Evolutionary conservation across 1,140 invertebrate genomes (phyloP), one percentile per base, ranked within the genome.

Genomic region (Meloidogyne chitwoodi): DNA sequence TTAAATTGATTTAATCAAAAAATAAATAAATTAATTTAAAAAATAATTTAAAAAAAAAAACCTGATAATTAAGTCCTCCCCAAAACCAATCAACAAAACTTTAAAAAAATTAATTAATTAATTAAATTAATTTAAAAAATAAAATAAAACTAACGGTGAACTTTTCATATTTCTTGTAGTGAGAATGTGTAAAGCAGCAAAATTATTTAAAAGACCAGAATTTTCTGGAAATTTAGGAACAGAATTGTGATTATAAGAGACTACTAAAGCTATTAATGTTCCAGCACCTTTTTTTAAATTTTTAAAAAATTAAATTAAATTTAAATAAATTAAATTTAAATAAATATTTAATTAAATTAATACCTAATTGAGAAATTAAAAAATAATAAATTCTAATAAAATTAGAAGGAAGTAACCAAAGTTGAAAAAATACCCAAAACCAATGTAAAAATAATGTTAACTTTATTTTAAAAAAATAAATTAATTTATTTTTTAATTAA

Each of bases 111-210:
- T 24, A 22, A 61, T 19, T 1, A 61, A 11, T 62, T 63, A 69
- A 69, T 10, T 16, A 38, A 44, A 6, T 2, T n/a, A 38, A 41
- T 16, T 10, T 26, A 34, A 38, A 16, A 38, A 16, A 29, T 19
- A 2, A 41, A 29, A 38, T 3, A n/a, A n/a, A 8, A 34, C 29
- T 61, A 84, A 85, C 27, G 77, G 72, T 34, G 79, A 83, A 11
- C 85, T 80, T 64, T 78, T 79, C 85, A 87, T 87, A 72, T 88
- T 87, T 14, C 86, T 65, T n/a, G 85, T 87, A 24, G 86, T 87
- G 11, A 87, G 61, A 70, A 87, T 82, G 68, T 87, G 85, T n/a
- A 87, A 78, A 41, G 80, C 78, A 61, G 85, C 84, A 63, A 87
- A 87, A 73, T 87, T 87, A 75, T 87, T 87, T 19, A 87, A 34